phyloP scores from a whole-genome alignment of 2,888 invertebrate species.

The Lomographa bimaculata region DNA sequence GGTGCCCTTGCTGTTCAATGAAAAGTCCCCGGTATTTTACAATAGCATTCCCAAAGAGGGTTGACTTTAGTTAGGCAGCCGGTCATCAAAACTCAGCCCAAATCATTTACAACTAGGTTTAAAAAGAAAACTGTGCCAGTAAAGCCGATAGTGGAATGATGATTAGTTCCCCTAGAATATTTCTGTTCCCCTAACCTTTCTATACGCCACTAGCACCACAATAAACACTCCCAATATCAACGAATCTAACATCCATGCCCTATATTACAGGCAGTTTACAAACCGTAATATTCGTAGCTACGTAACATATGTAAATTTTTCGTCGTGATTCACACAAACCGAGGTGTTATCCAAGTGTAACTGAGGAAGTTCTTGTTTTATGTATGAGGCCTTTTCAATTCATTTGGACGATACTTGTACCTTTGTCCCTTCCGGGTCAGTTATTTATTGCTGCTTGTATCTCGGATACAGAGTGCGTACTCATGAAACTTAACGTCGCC shows the following conservation, averaged over 20 bases:
- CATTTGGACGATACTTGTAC: constrained; percentile 75
- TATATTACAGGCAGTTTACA: constrained; percentile 14
- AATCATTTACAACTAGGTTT: too few species aligned
- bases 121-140: too few species aligned
- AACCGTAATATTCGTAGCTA: constrained; percentile 14
- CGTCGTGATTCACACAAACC: constrained; percentile 56
- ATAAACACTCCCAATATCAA: constrained; percentile 1
- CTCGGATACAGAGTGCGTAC: constrained; percentile 65
- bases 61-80: too few species aligned
- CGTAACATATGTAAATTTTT: constrained; percentile 55
- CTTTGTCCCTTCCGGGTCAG: constrained; percentile 80
- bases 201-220: too few species aligned
- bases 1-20: too few species aligned
- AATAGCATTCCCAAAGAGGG: too few species aligned
- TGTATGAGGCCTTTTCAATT: constrained; percentile 81
- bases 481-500: constrained; percentile 48
- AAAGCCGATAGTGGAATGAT: too few species aligned
- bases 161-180: too few species aligned
- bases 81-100: too few species aligned
- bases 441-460: constrained; percentile 77
- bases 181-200: too few species aligned
- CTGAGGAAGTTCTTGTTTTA: constrained; percentile 67
- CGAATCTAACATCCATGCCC: constrained; percentile 9
- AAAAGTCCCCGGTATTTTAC: too few species aligned
- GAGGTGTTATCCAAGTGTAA: constrained; percentile 61